A percentile compares a stretch with the other conserved stretches of the same genome.
phyloP scores from a whole-genome alignment of 2,113 vertebrate species.

The Melospiza melodia region DNA sequence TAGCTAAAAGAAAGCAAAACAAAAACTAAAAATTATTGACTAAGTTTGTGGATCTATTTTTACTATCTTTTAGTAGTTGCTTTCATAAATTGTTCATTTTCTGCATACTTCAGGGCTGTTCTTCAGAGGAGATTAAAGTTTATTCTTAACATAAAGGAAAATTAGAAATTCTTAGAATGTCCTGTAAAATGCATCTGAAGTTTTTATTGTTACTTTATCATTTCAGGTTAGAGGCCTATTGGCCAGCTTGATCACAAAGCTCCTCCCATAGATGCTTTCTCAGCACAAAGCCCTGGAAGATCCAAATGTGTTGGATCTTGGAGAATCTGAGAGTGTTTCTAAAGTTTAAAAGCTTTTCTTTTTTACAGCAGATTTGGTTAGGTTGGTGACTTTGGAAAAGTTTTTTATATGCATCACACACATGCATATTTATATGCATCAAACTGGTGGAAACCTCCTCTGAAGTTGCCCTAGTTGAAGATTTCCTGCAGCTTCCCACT shows the following conservation, averaged over 20 bases:
- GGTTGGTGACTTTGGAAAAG: background rate
- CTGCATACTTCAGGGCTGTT: background rate
- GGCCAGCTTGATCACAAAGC: background rate
- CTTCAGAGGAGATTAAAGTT: background rate
- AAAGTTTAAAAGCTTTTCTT: background rate
- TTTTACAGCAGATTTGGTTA: background rate
- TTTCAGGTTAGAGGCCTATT: background rate
- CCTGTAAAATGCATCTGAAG: background rate
- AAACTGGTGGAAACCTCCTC: background rate
- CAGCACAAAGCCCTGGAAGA: background rate
- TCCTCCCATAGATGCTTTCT: background rate
- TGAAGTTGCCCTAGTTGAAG: background rate
- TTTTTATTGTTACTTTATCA: background rate
- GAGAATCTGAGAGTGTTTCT: background rate
- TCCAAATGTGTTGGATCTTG: background rate
- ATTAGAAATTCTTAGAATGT: background rate
- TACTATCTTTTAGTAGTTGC: background rate
- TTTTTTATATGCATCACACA: background rate
- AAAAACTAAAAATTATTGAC: background rate
- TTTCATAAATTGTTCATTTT: background rate
- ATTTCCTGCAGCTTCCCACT: background rate
- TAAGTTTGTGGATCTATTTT: background rate
- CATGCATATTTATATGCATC: background rate
- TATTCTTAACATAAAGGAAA: background rate
- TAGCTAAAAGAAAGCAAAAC: background rate